A percentile compares a stretch with the other conserved stretches of the same genome.
Evolutionary conservation across 2,888 invertebrate species (phyloP).

Genomic region (Hypsopygia costalis): DNA sequence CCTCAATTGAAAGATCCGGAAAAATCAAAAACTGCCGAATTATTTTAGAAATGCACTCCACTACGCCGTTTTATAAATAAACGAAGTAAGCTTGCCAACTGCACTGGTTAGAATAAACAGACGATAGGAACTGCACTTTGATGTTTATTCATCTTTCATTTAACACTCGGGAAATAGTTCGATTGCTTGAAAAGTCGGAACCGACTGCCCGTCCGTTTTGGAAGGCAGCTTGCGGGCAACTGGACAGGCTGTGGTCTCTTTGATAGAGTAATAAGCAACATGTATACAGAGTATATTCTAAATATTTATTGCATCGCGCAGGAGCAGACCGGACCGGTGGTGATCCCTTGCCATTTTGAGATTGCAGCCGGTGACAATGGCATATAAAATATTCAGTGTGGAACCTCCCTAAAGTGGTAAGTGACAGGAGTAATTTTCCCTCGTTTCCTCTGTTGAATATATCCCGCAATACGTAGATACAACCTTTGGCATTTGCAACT

Average conservation of each 20-base stretch:
- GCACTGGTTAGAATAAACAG: background rate
- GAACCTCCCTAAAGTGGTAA: background rate
- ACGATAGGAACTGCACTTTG: background rate
- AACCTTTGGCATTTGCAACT: background rate
- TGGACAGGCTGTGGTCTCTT: conserved; percentile 4
- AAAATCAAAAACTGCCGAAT: background rate
- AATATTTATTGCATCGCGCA: background rate
- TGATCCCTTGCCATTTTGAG: background rate
- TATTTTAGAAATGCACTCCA: background rate
- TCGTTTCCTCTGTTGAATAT: background rate
- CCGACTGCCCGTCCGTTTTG: conserved; percentile 4
- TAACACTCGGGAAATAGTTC: background rate
- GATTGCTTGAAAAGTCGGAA: background rate
- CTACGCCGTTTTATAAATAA: conserved; percentile 11
- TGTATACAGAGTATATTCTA: background rate
- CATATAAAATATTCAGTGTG: conserved; percentile 4
- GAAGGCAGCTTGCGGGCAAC: conserved; percentile 10
- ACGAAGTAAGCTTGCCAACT: conserved; percentile 8
- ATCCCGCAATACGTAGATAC: background rate
- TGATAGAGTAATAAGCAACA: background rate
- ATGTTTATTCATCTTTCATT: background rate
- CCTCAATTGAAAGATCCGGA: background rate
- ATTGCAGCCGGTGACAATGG: background rate
- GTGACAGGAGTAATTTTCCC: background rate
- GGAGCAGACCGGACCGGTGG: background rate